Evolutionary conservation across 2,797 vertebrate genomes (phyloP), one percentile per base, ranked within the genome.

Genomic region (Sebastes glaucus): DNA sequence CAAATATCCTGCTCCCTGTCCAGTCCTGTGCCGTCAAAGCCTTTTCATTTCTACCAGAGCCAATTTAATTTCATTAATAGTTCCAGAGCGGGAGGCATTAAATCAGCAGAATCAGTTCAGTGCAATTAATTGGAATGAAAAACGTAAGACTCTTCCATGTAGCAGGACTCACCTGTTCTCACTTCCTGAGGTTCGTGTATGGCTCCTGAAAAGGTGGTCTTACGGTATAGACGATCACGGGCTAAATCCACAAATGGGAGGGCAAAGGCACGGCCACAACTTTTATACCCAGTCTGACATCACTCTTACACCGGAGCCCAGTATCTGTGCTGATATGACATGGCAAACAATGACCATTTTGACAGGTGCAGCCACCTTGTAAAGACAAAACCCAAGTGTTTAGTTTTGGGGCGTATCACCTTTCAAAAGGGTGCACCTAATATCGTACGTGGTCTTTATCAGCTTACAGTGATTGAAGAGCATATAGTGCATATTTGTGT

Each of bases 201-300:
- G 9, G 18, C 68, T 71, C 71, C 23, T 22, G 56, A 49, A 75
- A 71, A 59, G 32, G 46, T 67, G 3, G 67, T 74, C 59, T 25
- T 38, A 66, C 3, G 22, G 38, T 42, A 68, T 30, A n/a, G 79
- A 56, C 2, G 20, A 60, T 62, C 30, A 28, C 4, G 0, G 16
- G 42, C 14, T 30, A 46, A 77, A 56, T 78, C 64, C 63, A 66
- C 33, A 60, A 82, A 77, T 70, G 57, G 84, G 53, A 80, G 66
- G 27, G n/a, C 28, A 23, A 80, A 53, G 38, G 20, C 27, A 28
- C 3, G 32, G 5, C 62, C 22, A 14, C 27, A 55, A 56, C 75
- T 91, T 86, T 94, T 94, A 94, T 94, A 95, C 57, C 33, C 56
- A 10, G 5, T 7, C 13, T 88, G 91, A 92, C 87, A 65, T 90